These are phyloP conservation scores for Anniella stebbinsi DNA, from an alignment of 2,797 vertebrate genomes.

Conservation along the genomic window DNA sequence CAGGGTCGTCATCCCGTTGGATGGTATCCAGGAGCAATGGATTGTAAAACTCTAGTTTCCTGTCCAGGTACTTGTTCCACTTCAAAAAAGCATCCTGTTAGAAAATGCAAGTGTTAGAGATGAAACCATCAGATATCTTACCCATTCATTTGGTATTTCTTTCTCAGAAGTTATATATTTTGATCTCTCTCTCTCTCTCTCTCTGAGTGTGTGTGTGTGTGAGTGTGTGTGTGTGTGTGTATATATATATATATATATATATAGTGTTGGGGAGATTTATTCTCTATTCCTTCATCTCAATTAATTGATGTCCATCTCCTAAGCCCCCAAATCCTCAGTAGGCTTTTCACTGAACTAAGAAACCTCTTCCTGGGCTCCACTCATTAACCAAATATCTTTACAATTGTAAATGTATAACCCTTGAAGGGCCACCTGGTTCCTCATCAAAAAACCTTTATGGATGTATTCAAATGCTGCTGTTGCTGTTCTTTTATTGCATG, in stretches of 20 bases:
- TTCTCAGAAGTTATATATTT: not conserved
- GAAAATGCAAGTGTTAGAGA: not conserved
- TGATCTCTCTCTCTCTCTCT: too few species aligned
- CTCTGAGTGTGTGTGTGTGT: too few species aligned
- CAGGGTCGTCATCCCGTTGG: constrained; percentile 56
- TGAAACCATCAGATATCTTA: not conserved
- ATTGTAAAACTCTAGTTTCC: constrained; percentile 77
- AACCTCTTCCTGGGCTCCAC: not conserved
- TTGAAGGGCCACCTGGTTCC: not conserved
- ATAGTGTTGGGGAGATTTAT: too few species aligned
- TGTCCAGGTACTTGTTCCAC: constrained; percentile 81
- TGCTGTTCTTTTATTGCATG: too few species aligned
- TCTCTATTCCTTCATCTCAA: too few species aligned
- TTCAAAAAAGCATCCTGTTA: constrained; percentile 78
- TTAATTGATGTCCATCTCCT: not conserved
- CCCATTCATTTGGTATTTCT: not conserved
- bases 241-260: too few species aligned
- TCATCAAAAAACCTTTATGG: not conserved
- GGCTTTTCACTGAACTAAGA: not conserved
- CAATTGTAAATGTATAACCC: not conserved
- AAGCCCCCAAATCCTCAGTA: not conserved
- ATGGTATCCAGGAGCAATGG: constrained; percentile 77
- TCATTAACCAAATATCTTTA: not conserved
- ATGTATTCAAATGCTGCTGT: too few species aligned
- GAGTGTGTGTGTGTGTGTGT: too few species aligned